Conservation (phyloP, 1,140 invertebrate species). For the Philotrypesis tridentata region DNA sequence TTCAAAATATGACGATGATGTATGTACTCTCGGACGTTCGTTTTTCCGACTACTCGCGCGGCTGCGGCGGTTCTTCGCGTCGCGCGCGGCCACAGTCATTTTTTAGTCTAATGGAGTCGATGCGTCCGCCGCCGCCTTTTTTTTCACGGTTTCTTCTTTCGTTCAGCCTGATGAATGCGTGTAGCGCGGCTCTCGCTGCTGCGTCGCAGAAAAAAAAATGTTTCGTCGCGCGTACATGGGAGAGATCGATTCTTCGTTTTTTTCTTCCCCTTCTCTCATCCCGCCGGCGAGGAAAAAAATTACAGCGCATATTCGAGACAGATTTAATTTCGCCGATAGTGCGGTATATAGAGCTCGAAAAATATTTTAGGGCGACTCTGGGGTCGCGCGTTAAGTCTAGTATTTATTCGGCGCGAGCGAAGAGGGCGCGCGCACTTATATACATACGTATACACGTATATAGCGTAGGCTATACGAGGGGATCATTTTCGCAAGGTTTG, state of each 20-base stretch:
- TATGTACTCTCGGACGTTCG: slow-evolving; percentile 22
- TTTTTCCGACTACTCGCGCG: background rate
- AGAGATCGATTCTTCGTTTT: too few relatives aligned
- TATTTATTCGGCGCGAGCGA: slow-evolving; percentile 13
- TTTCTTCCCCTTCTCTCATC: too few relatives aligned
- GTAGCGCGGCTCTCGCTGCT: too few relatives aligned
- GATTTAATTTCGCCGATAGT: background rate
- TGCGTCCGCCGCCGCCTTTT: background rate
- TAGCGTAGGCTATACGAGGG: background rate
- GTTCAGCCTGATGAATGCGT: background rate
- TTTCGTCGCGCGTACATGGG: too few relatives aligned
- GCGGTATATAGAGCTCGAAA: background rate
- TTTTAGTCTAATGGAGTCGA: slow-evolving; percentile 14
- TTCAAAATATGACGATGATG: slow-evolving; percentile 44
- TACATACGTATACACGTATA: too few relatives aligned
- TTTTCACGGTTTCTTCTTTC: background rate
- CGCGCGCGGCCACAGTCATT: background rate
- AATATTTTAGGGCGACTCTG: background rate
- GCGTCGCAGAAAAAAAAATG: too few relatives aligned
- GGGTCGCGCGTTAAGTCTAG: background rate
- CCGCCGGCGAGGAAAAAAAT: too few relatives aligned
- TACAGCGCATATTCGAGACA: background rate
- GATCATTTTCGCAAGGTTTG: slow-evolving; percentile 39
- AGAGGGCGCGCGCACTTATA: background rate
- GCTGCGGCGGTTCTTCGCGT: background rate